A percentile compares a stretch with the other conserved stretches of the same genome.
Evolutionary conservation across 2,888 invertebrate species (phyloP).

Genomic region (Troides helena): DNA sequence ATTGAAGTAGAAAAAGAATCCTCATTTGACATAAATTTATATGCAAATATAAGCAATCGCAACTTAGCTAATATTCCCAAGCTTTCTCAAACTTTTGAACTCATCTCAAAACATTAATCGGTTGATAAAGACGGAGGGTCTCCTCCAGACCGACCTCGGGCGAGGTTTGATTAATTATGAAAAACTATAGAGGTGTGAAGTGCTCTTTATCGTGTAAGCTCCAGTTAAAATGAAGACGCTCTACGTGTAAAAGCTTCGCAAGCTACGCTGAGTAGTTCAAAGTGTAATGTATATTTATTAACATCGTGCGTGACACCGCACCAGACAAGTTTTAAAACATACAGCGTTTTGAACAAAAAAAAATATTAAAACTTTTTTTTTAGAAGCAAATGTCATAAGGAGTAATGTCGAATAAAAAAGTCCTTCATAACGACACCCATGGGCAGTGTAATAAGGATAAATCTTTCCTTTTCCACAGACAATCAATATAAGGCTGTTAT

Average conservation of each 20-base stretch:
- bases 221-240: background rate
- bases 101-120: slow-evolving; percentile 5
- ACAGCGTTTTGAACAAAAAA: too few species aligned
- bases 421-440: background rate
- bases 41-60: slow-evolving; percentile 1
- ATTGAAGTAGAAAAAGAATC: background rate
- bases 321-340: too few species aligned
- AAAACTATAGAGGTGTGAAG: slow-evolving; percentile 3
- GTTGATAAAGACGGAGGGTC: slow-evolving; percentile 1
- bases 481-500: slow-evolving; percentile 3
- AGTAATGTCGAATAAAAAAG: background rate
- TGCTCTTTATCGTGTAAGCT: background rate
- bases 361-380: too few species aligned
- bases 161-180: background rate
- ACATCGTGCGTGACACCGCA: background rate
- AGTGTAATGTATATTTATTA: background rate
- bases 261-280: background rate
- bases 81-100: background rate
- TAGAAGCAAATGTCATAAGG: background rate
- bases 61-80: slow-evolving; percentile 4
- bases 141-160: background rate
- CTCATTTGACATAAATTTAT: background rate
- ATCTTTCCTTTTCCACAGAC: background rate
- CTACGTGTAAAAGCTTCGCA: background rate
- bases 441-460: background rate